Conservation (phyloP, 2,797 vertebrate genomes). For the Sorex maritimensis region DNA sequence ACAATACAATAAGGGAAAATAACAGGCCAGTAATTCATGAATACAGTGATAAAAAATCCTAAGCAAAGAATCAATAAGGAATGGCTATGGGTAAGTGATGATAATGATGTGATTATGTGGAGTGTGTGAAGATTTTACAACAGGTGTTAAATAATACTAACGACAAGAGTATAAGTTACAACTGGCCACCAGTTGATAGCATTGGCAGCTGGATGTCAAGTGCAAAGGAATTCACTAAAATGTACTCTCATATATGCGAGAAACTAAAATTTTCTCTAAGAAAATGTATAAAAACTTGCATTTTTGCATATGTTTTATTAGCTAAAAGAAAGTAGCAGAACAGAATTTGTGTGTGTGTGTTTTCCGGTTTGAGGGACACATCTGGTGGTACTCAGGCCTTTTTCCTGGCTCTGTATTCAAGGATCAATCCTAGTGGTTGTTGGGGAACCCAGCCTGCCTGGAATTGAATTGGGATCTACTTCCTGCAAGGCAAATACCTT, state of each 20-base stretch:
- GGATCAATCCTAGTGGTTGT: no score
- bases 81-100: neutral
- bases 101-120: neutral
- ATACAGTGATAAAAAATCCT: neutral
- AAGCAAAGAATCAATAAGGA: slow-evolving; percentile 17
- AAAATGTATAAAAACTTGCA: slow-evolving; percentile 5
- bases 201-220: neutral
- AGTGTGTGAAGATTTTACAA: neutral
- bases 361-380: no score
- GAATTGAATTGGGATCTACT: no score
- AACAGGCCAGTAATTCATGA: neutral
- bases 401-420: no score
- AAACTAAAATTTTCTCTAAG: slow-evolving; percentile 19
- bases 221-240: slow-evolving; percentile 23
- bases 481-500: no score
- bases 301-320: slow-evolving; percentile 19
- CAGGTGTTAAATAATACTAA: neutral
- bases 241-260: neutral
- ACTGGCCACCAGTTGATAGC: neutral
- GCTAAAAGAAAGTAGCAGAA: slow-evolving; percentile 13
- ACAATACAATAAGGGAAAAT: slow-evolving; percentile 23
- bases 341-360: neutral
- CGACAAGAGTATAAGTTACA: neutral
- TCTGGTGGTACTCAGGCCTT: no score
- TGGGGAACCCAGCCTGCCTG: no score